Evolutionary conservation across 1,140 invertebrate genomes (phyloP), one percentile per base, ranked within the genome.

Genomic region (Bombus superbus): DNA sequence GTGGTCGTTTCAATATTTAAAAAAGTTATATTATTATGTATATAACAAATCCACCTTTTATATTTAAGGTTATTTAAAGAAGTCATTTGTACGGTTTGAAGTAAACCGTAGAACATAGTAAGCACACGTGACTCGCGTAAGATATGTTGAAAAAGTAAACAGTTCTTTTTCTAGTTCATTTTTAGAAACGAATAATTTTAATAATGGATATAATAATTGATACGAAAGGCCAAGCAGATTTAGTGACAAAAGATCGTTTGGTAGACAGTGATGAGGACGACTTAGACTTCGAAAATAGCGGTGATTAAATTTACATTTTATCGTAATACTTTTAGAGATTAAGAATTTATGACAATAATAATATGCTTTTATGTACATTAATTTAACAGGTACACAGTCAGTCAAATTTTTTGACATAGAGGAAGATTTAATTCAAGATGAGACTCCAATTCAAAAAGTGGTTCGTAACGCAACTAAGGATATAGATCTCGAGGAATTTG

Each of bases 121-220:
- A 18, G 47, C 47, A 22, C 47, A 8, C 47, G 47, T 53, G 47
- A 53, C 18, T 22, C 25, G 40, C 32, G 72, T 59, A 25, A 38
- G 9, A 22, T 9, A 28, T 18, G 28, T 73, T 3, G 35, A 18
- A 3, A 44, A 5, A 11, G 47, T 0, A 53, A 53, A 53, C 18
- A 22, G 47, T 53, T 57, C 35, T 8, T 76, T 1, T 42, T 44
- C 1, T 25, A 11, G 35, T 72, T 74, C 15, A 18, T 47, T 38
- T 18, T 25, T 68, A 25, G 15, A 66, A 66, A 18, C 35, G 4
- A 38, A 10, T 38, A 11, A 66, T 57, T 53, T 42, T 6, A 66
- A 90, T 53, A 68, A 94, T 94, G 94, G 86, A 92, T 77, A 91
- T 94, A 86, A 86, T 94, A 85, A 93, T 94, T 42, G 94, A 94